Evolutionary conservation across 2,888 invertebrate genomes (phyloP).

Genomic region (Oscheius sp.): DNA sequence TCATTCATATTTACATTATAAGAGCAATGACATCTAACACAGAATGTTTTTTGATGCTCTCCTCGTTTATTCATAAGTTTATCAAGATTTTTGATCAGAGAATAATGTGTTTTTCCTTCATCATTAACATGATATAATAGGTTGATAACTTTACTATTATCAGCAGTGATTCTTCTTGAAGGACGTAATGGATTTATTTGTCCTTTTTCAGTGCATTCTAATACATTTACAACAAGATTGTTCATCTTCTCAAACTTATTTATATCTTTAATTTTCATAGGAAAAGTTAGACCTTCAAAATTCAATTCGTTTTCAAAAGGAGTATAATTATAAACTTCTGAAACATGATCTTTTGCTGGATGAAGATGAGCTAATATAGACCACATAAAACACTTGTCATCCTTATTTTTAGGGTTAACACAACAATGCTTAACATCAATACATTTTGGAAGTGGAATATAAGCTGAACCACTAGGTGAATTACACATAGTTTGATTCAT

Average conservation of each 20-base stretch:
- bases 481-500: no score
- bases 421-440: constrained; percentile 6
- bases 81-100: constrained; percentile 40
- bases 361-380: no score
- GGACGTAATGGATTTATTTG: constrained; percentile 28
- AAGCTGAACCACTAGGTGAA: constrained; percentile 11
- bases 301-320: constrained; percentile 37
- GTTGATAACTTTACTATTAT: constrained; percentile 36
- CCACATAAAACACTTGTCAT: no score
- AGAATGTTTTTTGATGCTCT: no score
- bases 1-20: constrained; percentile 35
- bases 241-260: constrained; percentile 51
- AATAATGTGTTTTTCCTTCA: constrained; percentile 40
- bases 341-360: constrained; percentile 30
- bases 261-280: no score
- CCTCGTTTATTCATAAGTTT: constrained; percentile 32
- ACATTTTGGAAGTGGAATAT: constrained; percentile 16
- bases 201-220: constrained; percentile 33
- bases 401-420: constrained; percentile 22
- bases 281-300: constrained; percentile 42
- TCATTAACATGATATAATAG: constrained; percentile 36
- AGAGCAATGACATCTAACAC: constrained; percentile 39
- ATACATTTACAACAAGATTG: constrained; percentile 43
- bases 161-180: constrained; percentile 26
- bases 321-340: constrained; percentile 38